Percentiles rank a stretch among this genome's conserved stretches.
phyloP scores from a whole-genome alignment of 2,797 vertebrate genomes.

The Mustela erminea region DNA sequence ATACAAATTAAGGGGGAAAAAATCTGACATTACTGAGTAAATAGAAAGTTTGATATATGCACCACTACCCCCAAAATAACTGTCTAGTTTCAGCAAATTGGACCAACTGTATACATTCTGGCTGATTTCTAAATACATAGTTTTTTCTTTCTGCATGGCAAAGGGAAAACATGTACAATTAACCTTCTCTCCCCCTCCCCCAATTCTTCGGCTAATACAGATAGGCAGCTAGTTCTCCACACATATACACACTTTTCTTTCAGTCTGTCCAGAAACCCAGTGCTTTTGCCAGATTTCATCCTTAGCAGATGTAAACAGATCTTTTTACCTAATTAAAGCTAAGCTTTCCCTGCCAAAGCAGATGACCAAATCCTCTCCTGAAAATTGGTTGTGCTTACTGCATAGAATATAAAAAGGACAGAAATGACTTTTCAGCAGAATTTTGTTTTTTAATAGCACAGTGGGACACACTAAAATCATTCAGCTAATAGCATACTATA shows the following conservation, averaged over 20 bases:
- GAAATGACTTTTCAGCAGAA: constrained; percentile 43
- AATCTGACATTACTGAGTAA: background rate
- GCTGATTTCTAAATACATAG: background rate
- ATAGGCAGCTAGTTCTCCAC: background rate
- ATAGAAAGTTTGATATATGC: background rate
- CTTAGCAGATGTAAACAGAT: background rate
- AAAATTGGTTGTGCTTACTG: background rate
- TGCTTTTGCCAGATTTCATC: background rate
- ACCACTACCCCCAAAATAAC: background rate
- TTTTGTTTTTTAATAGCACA: constrained; percentile 53
- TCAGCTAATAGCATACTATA: constrained; percentile 30
- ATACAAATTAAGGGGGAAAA: background rate
- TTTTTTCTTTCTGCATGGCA: background rate
- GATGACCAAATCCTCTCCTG: background rate
- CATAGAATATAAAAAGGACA: constrained; percentile 19
- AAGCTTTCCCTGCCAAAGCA: background rate
- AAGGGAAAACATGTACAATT: background rate
- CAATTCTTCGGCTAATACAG: background rate
- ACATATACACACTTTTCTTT: background rate
- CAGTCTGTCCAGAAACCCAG: background rate
- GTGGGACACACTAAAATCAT: constrained; percentile 42
- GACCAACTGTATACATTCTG: background rate
- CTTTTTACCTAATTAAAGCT: constrained; percentile 35
- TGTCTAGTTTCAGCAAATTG: background rate
- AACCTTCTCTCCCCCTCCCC: background rate